Evolutionary conservation across 2,888 invertebrate species (phyloP).

Genomic region (Resseliella maxima): DNA sequence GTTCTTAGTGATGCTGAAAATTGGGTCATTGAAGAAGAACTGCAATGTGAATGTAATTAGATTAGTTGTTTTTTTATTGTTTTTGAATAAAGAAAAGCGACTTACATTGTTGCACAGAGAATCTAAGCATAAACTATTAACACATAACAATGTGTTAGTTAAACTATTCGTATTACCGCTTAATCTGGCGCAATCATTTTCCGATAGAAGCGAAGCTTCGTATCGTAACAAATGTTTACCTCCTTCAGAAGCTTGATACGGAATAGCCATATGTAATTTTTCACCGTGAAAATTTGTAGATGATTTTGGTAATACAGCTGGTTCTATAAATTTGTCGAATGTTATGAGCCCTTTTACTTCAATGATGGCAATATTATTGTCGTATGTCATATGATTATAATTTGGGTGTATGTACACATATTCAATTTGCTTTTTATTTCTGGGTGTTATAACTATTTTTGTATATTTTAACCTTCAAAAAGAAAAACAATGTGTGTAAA

Average conservation of each 20-base stretch:
- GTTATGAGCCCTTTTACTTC: constrained; percentile 21
- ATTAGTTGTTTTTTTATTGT: neutral
- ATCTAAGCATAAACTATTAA: constrained; percentile 10
- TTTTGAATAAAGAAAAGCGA: neutral
- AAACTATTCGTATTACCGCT: constrained; percentile 27
- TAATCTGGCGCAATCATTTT: constrained; percentile 10
- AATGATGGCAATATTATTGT: constrained; percentile 32
- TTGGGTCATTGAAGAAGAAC: neutral
- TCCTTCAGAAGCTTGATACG: neutral
- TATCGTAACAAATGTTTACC: constrained; percentile 7
- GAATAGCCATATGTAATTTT: constrained; percentile 9
- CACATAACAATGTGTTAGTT: constrained; percentile 34
- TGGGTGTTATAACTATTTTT: constrained; percentile 21
- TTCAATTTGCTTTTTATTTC: neutral
- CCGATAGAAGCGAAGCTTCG: constrained; percentile 26
- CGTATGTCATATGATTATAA: constrained; percentile 7
- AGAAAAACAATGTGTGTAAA: constrained; percentile 2
- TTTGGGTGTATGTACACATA: constrained; percentile 21
- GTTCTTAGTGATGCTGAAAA: neutral
- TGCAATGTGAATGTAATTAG: neutral
- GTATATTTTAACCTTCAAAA: constrained; percentile 13
- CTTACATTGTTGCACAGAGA: neutral
- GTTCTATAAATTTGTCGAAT: neutral
- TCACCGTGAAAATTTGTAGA: neutral
- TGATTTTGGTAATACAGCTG: constrained; percentile 18